Base-by-base conservation (phyloP, 2,797 vertebrate species). In the Falco concolor region DNA sequence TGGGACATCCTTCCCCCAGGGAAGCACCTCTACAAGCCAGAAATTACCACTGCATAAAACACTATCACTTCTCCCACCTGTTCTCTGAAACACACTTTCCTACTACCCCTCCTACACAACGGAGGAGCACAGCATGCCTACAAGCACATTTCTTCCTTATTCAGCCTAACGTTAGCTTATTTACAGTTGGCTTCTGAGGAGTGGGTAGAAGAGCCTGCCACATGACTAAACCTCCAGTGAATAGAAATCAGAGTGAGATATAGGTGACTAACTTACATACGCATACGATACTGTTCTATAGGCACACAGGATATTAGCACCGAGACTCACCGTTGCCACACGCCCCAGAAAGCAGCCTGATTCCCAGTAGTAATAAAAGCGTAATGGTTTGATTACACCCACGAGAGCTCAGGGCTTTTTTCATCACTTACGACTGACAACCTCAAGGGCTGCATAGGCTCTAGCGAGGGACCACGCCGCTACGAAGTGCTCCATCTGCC, bases 31-130 rank as follows among this genome's bases (percentile, higher is more conserved):
- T 72, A 69, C 42, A 50, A 72, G 49, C 70, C 92, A 96, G 89
- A 94, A 96, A 93, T 95, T 94, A 87, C 64, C 61, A 77, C 4
- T 73, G 77, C 92, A 93, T 90, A 96, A 93, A 95, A 87, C 60
- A 70, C 67, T 76, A 63, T 19, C 84, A 34, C 72, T 87, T 91
- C 86, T 92, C 93, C 93, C 93, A 97, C 89, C 82, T 78, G 72
- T 77, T 95, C 84, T 49, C 81, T 81, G 89, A 89, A 93, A 81
- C 81, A 90, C 72, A 81, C 54, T 91, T 91, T 91, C 80, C 88
- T 95, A 91, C 92, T 95, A 87, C 78, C 27, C 92, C 89, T 94
- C 95, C 96, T 83, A 95, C 96, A 91, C 93, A 87, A 18, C 0
- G 9, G 53, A 90, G 61, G 57, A 92, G 82, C 84, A 59, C 64